Conservation (phyloP, 2,888 invertebrate species). For the Oscheius myriophilus region DNA sequence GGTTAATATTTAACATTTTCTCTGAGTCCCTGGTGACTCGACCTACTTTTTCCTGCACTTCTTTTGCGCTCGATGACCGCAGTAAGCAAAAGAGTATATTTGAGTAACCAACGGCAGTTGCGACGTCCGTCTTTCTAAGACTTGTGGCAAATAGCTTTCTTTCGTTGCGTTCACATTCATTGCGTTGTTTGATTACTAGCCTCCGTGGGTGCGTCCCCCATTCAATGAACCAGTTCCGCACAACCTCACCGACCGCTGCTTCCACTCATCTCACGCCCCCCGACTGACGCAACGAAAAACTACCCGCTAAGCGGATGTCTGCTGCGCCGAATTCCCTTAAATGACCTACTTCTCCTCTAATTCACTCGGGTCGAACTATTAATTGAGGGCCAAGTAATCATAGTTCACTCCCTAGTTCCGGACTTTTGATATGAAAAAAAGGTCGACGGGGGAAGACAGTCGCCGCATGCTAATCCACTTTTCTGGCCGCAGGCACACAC, state of each 20-base stretch:
- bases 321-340: too few species aligned
- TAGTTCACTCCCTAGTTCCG: too few species aligned
- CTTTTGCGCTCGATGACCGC: conserved; percentile 11
- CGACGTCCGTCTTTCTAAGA: conserved; percentile 21
- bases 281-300: conserved; percentile 13
- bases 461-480: conserved; percentile 28
- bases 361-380: background rate
- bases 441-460: too few species aligned
- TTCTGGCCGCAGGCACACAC: conserved; percentile 9
- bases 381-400: background rate
- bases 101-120: conserved; percentile 19
- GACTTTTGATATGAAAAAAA: too few species aligned
- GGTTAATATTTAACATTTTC: too few species aligned
- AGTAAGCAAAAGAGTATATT: conserved; percentile 23
- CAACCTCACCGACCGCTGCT: conserved; percentile 28
- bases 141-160: conserved; percentile 27
- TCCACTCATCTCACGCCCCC: conserved; percentile 29
- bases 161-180: conserved; percentile 27
- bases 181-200: conserved; percentile 30
- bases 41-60: too few species aligned
- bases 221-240: conserved; percentile 21
- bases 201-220: conserved; percentile 29
- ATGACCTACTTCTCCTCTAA: background rate
- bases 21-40: too few species aligned
- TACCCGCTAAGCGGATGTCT: conserved; percentile 22